Base-by-base conservation (phyloP, 2,113 vertebrate genomes). In the Limnothrissa miodon region DNA sequence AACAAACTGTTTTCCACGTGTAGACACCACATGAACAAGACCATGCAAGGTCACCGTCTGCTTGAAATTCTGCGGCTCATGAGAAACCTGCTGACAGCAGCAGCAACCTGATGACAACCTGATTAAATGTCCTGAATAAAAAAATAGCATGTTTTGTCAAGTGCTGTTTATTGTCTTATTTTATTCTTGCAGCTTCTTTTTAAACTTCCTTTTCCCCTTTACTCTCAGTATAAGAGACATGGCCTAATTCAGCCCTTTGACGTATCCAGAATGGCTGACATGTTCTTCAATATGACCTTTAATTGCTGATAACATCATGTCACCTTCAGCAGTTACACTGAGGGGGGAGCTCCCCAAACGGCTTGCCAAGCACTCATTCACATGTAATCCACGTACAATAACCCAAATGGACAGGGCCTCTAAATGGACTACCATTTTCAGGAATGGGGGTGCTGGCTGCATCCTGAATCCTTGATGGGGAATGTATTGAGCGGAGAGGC, bases 391-490 rank as follows among this genome's bases (percentile, higher is more conserved):
- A 56, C 51, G 51, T 23, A 23, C 51, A 56, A 23, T 23, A 23
- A 56, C 79, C 48, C 48, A n/a, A 80, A 80, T 80, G 25, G 92
- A 93, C 45, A 70, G 44, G 62, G 59, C 42, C 74, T 48, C 45
- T 88, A 88, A 92, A 90, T 87, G 86, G 87, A 83, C 78, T 91
- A 85, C 90, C 89, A 91, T 91, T 93, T 90, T 86, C 83, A 1
- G 81, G 86, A 86, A 81, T 53, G 84, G 51, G 21, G 51, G 19
- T 56, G 5, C 21, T 56, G 51, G 51, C 87, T 45, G 39, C 86
- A 48, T 87, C 85, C 86, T 53, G 48, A 88, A 89, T 90, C 88
- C 85, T 87, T 87, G 85, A 87, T 92, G 90, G 86, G 87, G 85
- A 92, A 91, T 90, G 87, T 85, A 90, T 93, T 89, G 78, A 82